phyloP scores from a whole-genome alignment of 2,113 vertebrate genomes.

The Rana temporaria region DNA sequence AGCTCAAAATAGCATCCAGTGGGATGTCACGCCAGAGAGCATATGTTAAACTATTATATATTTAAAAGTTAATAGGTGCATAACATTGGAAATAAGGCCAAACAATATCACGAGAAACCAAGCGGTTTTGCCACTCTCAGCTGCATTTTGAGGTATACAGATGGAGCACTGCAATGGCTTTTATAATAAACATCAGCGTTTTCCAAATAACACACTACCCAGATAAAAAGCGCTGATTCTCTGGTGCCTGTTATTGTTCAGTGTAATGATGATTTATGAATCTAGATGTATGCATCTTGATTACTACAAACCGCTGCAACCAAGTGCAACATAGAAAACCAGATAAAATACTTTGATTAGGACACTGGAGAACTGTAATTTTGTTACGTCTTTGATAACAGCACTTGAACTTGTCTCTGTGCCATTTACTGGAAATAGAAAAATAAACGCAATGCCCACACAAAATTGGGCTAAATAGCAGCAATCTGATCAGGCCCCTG shows the following conservation, averaged over 20 bases:
- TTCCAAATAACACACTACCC: constrained; percentile 50
- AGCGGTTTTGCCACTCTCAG: constrained; percentile 32
- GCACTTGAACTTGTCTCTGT: constrained; percentile 18
- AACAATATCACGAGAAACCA: not conserved
- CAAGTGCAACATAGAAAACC: constrained; percentile 48
- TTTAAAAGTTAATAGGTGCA: not conserved
- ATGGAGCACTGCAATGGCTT: constrained; percentile 27
- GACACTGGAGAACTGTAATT: constrained; percentile 52
- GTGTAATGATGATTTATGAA: constrained; percentile 56
- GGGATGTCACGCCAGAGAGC: not conserved
- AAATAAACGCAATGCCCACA: constrained; percentile 21
- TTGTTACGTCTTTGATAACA: constrained; percentile 34
- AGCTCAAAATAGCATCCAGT: no score
- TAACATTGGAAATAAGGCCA: not conserved
- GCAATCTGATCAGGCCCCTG: not conserved
- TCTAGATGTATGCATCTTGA: constrained; percentile 50
- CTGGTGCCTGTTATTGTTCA: constrained; percentile 46
- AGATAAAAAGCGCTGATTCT: constrained; percentile 53
- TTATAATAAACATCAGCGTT: constrained; percentile 54
- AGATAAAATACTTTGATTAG: constrained; percentile 57
- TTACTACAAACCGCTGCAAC: constrained; percentile 41
- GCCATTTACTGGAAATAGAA: constrained; percentile 20
- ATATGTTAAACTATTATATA: not conserved
- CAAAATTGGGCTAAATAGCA: not conserved
- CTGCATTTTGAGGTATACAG: constrained; percentile 50